These are phyloP conservation scores for Pseudorhombus dupliciocellatus DNA, from an alignment of 2,113 vertebrate genomes.

Conservation along the genomic window DNA sequence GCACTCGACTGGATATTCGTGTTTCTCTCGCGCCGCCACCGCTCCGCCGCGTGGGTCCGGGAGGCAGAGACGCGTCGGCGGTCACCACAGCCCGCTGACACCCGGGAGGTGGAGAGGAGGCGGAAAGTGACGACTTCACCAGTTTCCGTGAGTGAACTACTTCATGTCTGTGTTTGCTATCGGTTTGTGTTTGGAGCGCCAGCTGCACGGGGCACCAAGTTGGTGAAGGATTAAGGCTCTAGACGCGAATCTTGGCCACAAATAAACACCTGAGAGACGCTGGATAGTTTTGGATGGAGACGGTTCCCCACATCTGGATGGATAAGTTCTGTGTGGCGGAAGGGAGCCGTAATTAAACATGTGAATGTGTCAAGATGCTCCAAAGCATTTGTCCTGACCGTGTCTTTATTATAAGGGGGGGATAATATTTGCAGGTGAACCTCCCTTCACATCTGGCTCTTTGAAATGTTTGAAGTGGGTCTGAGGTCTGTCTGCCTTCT, in stretches of 20 bases:
- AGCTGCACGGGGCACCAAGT: neutral
- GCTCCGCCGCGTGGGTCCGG: slow-evolving; percentile 42
- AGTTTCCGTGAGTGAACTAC: slow-evolving; percentile 50
- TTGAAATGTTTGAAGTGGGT: slow-evolving; percentile 32
- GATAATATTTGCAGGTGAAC: neutral
- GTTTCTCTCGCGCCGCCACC: slow-evolving; percentile 13
- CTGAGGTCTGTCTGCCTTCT: slow-evolving; percentile 31
- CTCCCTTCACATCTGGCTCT: neutral
- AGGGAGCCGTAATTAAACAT: neutral
- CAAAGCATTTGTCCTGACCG: neutral
- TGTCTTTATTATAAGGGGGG: neutral
- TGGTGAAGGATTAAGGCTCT: no score
- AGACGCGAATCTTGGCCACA: no score
- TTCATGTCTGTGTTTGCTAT: neutral
- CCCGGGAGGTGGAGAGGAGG: neutral
- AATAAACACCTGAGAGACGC: no score
- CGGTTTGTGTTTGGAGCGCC: neutral
- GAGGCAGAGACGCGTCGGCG: slow-evolving; percentile 23
- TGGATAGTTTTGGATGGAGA: no score
- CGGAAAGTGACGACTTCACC: slow-evolving; percentile 11
- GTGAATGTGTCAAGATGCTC: neutral
- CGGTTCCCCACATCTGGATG: no score
- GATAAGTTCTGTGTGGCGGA: no score
- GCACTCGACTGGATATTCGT: slow-evolving; percentile 53
- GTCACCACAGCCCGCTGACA: neutral